A percentile compares a stretch with the other conserved stretches of the same genome.
phyloP scores from a whole-genome alignment of 2,113 vertebrate genomes.

The Chrysemys picta region DNA sequence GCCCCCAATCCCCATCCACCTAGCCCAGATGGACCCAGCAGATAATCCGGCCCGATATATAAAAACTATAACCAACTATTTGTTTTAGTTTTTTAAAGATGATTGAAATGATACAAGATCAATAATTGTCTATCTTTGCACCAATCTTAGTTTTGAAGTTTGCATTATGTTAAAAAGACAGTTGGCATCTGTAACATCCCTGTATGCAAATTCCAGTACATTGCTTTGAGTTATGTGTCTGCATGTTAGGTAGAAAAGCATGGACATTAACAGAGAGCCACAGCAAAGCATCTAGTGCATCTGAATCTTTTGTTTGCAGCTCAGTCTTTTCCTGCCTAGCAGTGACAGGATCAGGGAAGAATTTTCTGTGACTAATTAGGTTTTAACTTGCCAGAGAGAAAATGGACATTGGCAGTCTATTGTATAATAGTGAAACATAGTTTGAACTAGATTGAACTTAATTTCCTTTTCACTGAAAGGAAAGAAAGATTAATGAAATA shows the following conservation, averaged over 20 bases:
- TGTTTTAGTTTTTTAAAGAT: background rate
- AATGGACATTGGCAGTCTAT: constrained; percentile 85
- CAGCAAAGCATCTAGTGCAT: constrained; percentile 53
- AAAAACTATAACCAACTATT: background rate
- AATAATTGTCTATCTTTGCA: background rate
- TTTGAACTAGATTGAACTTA: constrained; percentile 91
- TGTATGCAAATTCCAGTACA: background rate
- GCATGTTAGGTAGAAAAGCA: background rate
- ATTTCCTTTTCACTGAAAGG: constrained; percentile 96
- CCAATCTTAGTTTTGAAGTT: background rate
- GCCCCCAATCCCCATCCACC: background rate
- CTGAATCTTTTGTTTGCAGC: constrained; percentile 66
- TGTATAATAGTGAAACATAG: constrained; percentile 80
- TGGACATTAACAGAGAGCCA: constrained; percentile 14
- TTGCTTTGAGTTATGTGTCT: constrained; percentile 20
- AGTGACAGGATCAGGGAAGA: constrained; percentile 87
- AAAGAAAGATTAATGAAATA: constrained; percentile 98
- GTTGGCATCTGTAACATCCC: background rate
- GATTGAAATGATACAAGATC: background rate
- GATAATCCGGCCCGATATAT: background rate
- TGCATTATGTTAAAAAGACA: constrained; percentile 8
- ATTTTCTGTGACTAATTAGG: constrained; percentile 92
- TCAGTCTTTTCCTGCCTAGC: constrained; percentile 74
- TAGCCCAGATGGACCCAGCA: constrained; percentile 46
- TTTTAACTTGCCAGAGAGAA: constrained; percentile 88